Evolutionary conservation across 2,113 vertebrate genomes (phyloP).

Genomic region (Coptodon bakossiorum): DNA sequence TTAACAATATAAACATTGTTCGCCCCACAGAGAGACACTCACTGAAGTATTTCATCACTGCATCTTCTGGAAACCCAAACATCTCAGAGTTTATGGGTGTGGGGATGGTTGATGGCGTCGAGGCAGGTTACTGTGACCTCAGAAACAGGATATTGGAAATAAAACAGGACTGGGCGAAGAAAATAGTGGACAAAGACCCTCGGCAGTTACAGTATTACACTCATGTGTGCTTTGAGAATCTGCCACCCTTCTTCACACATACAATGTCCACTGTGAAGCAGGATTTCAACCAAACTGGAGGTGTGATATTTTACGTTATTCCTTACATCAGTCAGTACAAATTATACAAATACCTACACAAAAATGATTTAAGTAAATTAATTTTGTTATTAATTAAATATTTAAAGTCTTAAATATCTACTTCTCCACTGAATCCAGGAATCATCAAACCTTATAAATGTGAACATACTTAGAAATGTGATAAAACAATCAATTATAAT

Average conservation of each 20-base stretch:
- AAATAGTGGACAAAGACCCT: accelerated
- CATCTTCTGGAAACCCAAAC: background rate
- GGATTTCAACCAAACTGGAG: background rate
- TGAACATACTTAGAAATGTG: background rate
- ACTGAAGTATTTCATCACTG: background rate
- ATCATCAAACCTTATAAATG: background rate
- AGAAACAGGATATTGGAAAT: background rate
- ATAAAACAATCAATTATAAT: background rate
- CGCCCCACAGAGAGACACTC: background rate
- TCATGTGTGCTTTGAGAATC: accelerated
- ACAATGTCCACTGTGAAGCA: background rate
- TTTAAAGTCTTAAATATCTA: background rate
- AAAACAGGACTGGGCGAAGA: background rate
- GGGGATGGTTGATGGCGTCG: background rate
- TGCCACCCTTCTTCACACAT: background rate
- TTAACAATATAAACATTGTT: background rate
- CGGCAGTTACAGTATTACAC: background rate
- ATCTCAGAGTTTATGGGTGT: background rate
- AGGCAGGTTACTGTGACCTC: background rate
- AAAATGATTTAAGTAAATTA: background rate
- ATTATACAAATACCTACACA: background rate
- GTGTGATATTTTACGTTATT: background rate
- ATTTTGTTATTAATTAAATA: background rate
- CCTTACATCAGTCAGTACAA: background rate
- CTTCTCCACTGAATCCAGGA: background rate